A percentile compares a stretch with the other conserved stretches of the same genome.
Conservation (phyloP, 2,113 vertebrate genomes). For the Hirundichthys speculiger region DNA sequence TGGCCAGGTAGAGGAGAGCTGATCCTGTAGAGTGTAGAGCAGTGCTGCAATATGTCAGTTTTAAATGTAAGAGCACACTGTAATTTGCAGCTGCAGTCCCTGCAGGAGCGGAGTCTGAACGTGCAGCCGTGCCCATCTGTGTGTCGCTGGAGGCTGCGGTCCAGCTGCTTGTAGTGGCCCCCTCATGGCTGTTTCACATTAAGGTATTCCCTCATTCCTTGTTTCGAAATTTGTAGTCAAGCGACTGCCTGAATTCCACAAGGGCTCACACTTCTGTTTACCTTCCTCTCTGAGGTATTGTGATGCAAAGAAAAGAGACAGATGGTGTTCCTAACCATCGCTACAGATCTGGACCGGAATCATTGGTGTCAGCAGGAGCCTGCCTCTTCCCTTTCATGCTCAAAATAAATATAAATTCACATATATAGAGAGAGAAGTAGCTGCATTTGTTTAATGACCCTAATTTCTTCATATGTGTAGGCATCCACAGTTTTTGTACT, state of each 20-base stretch:
- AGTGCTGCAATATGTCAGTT: background rate
- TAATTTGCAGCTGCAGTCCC: background rate
- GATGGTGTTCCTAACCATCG: too few species aligned
- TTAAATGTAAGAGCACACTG: slow-evolving; percentile 4
- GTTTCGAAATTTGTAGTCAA: slow-evolving; percentile 71
- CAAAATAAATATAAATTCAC: background rate
- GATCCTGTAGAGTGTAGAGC: slow-evolving; percentile 23
- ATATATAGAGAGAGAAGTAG: too few species aligned
- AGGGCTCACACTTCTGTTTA: slow-evolving; percentile 38
- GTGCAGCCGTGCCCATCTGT: slow-evolving; percentile 4
- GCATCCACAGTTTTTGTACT: background rate
- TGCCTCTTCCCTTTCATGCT: too few species aligned
- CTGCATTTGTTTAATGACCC: background rate
- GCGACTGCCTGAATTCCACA: slow-evolving; percentile 62
- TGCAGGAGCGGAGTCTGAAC: slow-evolving; percentile 25
- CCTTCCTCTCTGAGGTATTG: slow-evolving; percentile 10
- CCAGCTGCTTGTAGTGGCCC: slow-evolving; percentile 51
- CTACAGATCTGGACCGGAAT: too few species aligned
- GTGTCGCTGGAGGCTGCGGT: slow-evolving; percentile 17
- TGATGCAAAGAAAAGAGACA: slow-evolving; percentile 28
- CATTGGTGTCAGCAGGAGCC: too few species aligned
- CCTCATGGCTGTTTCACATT: slow-evolving; percentile 67
- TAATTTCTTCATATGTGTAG: slow-evolving; percentile 11
- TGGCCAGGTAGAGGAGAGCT: slow-evolving; percentile 17
- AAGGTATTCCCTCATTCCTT: slow-evolving; percentile 64